Conservation (phyloP, 2,797 vertebrate genomes). For the Pseudocheirus occidentalis region DNA sequence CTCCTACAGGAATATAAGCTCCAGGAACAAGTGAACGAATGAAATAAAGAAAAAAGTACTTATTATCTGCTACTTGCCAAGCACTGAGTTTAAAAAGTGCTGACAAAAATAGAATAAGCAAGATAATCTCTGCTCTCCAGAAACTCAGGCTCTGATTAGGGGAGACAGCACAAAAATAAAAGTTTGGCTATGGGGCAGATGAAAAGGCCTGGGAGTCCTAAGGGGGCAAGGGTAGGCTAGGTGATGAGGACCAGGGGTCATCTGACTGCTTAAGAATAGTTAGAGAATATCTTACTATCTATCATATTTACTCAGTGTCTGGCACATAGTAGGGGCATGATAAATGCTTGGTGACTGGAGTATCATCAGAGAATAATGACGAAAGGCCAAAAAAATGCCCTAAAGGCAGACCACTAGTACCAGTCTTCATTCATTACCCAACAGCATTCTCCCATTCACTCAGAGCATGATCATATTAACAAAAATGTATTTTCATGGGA, state of each 20-base stretch:
- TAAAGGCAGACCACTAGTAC: neutral
- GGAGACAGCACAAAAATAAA: neutral
- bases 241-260: neutral
- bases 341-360: neutral
- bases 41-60: too few relatives aligned
- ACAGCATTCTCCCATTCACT: constrained; percentile 11
- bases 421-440: neutral
- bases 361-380: neutral
- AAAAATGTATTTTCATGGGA: neutral
- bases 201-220: neutral
- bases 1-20: neutral
- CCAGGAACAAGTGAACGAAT: too few relatives aligned
- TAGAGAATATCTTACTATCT: neutral
- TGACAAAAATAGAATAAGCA: neutral
- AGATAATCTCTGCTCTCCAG: neutral
- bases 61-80: neutral
- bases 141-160: neutral
- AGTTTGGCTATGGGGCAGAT: neutral
- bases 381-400: neutral
- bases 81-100: neutral
- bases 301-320: neutral
- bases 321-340: neutral
- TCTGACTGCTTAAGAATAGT: neutral
- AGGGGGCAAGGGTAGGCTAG: neutral
- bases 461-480: neutral